Conservation (phyloP, 92 coral and sea anemone species). For the Umimayanthus kanabou region DNA sequence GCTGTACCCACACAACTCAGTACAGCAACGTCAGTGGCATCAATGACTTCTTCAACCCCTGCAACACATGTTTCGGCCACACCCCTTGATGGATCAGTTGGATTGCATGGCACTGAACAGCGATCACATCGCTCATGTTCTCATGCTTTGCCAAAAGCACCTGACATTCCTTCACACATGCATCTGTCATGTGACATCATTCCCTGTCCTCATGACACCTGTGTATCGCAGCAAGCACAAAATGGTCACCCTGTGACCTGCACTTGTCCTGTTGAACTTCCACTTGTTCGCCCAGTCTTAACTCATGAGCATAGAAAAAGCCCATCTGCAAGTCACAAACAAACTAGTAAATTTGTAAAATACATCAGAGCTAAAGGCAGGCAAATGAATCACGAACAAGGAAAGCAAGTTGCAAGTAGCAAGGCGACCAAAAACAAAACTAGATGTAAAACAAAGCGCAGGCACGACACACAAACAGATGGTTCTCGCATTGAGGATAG, state of each 20-base stretch:
- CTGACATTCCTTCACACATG: constrained; percentile 77
- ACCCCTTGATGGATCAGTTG: constrained; percentile 18
- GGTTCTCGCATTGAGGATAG: background rate
- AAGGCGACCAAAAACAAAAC: background rate
- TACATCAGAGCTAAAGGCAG: background rate
- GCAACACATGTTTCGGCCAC: background rate
- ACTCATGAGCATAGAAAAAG: background rate
- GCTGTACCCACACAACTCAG: background rate
- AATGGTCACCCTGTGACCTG: background rate
- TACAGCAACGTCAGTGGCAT: background rate
- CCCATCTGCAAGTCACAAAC: background rate
- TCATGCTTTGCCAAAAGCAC: background rate
- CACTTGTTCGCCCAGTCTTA: constrained; percentile 18
- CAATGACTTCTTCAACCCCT: background rate
- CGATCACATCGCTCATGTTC: background rate
- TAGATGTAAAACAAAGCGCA: background rate
- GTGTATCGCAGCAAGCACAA: background rate
- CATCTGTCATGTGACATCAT: constrained; percentile 95
- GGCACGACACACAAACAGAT: background rate
- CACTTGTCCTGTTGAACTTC: background rate
- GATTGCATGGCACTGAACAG: background rate
- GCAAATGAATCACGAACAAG: background rate
- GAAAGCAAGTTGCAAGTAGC: background rate
- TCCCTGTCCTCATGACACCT: constrained; percentile 77
- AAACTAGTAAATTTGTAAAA: background rate